phyloP scores from a whole-genome alignment of 1,140 invertebrate genomes.

The Nasonia longicornis region DNA sequence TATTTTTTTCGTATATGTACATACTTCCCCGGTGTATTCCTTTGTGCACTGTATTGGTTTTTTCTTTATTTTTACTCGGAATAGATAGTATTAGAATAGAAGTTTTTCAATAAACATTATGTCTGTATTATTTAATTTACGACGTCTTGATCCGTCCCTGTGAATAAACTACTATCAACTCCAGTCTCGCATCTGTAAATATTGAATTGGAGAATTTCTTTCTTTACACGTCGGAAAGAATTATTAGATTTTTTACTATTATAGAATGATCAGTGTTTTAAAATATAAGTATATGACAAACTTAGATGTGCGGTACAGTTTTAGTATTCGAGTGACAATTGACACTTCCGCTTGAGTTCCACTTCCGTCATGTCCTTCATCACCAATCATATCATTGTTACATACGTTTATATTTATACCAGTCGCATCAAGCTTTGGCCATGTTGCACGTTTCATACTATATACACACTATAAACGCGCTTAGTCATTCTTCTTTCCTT shows the following conservation, averaged over 20 bases:
- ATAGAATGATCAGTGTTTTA: too few relatives aligned
- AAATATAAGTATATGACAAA: too few relatives aligned
- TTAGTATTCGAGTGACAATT: constrained; percentile 28
- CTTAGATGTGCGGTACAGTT: neutral
- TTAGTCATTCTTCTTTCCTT: constrained; percentile 48
- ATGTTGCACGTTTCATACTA: constrained; percentile 63
- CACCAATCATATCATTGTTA: constrained; percentile 35
- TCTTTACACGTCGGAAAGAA: neutral
- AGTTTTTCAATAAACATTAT: too few relatives aligned
- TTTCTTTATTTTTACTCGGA: neutral
- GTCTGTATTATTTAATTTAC: too few relatives aligned
- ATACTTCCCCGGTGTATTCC: neutral
- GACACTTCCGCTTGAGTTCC: constrained; percentile 45
- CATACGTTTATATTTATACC: constrained; percentile 47
- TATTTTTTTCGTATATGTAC: constrained; percentile 33
- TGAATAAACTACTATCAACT: too few relatives aligned
- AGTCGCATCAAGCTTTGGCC: constrained; percentile 65
- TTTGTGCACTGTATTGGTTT: neutral
- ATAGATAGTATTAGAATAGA: too few relatives aligned
- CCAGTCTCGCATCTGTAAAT: too few relatives aligned
- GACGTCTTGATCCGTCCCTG: too few relatives aligned
- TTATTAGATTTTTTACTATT: neutral
- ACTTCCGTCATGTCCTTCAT: constrained; percentile 13
- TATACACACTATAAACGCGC: constrained; percentile 50
- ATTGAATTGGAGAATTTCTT: too few relatives aligned